Evolutionary conservation across 2,888 invertebrate species (phyloP).

Genomic region (Neria commutata): DNA sequence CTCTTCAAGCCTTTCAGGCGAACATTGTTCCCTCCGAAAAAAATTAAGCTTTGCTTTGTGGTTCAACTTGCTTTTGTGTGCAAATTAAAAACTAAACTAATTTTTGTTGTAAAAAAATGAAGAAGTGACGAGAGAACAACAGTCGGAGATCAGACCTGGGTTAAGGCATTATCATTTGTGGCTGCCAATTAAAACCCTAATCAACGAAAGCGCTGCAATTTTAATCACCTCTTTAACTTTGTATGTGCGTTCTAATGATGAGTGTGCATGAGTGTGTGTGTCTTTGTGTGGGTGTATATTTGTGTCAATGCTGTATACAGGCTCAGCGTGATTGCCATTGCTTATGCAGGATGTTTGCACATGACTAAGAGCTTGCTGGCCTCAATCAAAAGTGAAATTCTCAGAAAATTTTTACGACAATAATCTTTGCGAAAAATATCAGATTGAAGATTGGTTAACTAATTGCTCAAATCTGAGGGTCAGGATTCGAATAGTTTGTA

Average conservation of each 20-base stretch:
- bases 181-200: neutral
- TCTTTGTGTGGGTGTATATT: neutral
- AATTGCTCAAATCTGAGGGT: too few relatives aligned
- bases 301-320: neutral
- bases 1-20: too few relatives aligned
- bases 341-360: neutral
- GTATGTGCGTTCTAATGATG: neutral
- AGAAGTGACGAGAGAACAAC: too few relatives aligned
- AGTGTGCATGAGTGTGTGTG: neutral
- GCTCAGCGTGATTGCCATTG: too few relatives aligned
- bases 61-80: neutral
- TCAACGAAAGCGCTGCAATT: constrained; percentile 1
- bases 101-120: constrained; percentile 1
- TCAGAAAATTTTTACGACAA: neutral
- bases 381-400: neutral
- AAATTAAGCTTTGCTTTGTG: constrained; percentile 45
- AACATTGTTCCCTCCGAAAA: constrained; percentile 48
- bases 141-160: too few relatives aligned
- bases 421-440: too few relatives aligned
- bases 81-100: constrained; percentile 2
- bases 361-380: neutral
- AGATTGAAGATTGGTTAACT: too few relatives aligned
- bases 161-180: too few relatives aligned
- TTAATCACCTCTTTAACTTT: neutral
- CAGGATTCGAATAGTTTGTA: too few relatives aligned